Evolutionary conservation across 2,888 invertebrate genomes (phyloP).

Genomic region (Dorcus parallelipipedus): DNA sequence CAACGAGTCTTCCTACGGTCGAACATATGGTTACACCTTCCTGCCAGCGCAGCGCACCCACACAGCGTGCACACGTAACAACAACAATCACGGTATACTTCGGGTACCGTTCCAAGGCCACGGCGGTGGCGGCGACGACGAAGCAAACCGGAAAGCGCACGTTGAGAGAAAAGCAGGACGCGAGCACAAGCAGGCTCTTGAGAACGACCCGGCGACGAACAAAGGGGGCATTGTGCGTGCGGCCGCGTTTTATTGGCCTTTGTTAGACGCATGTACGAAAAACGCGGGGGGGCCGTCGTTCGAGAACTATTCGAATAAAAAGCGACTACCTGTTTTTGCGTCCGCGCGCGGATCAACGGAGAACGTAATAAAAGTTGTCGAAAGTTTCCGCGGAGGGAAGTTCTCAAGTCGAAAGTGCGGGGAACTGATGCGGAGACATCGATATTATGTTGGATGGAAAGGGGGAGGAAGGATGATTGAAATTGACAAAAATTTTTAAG

Average conservation of each 20-base stretch:
- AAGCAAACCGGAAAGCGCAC: slow-evolving; percentile 2
- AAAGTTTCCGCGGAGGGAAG: neutral
- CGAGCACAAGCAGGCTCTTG: slow-evolving; percentile 2
- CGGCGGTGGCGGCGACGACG: neutral
- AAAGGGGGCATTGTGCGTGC: slow-evolving; percentile 1
- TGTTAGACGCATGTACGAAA: no score
- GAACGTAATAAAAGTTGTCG: neutral
- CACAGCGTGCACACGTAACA: no score
- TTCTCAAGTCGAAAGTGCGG: neutral
- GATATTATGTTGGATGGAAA: neutral
- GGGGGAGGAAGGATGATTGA: no score
- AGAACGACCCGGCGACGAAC: neutral
- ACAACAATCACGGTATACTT: no score
- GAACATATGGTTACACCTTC: slow-evolving; percentile 15
- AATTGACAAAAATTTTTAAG: no score
- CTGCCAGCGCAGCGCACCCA: slow-evolving; percentile 10
- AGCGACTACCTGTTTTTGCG: neutral
- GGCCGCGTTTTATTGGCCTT: no score
- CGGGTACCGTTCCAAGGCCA: slow-evolving; percentile 14
- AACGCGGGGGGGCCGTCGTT: no score
- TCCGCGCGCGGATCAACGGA: neutral
- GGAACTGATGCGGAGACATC: neutral
- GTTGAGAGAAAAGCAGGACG: slow-evolving; percentile 5
- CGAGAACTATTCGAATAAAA: no score
- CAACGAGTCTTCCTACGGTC: no score